phyloP scores from a whole-genome alignment of 1,140 invertebrate genomes.

The Drosophila auraria region DNA sequence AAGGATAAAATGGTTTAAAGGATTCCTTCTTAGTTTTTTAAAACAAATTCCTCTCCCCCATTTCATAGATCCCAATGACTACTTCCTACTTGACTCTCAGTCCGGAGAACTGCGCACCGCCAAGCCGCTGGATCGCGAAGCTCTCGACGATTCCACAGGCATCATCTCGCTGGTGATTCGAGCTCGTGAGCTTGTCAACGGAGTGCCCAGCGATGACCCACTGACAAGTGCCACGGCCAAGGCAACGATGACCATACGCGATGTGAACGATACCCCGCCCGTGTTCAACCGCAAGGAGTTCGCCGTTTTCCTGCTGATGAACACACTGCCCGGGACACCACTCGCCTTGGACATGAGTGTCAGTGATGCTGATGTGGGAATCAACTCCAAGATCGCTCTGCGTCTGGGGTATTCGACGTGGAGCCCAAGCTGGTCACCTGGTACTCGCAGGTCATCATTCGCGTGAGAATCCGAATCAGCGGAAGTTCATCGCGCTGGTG shows the following conservation, averaged over 20 bases:
- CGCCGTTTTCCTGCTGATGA: slow-evolving; percentile 92
- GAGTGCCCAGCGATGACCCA: slow-evolving; percentile 88
- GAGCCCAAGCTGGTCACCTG: slow-evolving; percentile 92
- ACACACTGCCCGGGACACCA: slow-evolving; percentile 92
- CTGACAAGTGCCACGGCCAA: slow-evolving; percentile 89
- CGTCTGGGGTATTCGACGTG: slow-evolving; percentile 92
- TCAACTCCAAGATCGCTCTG: slow-evolving; percentile 92
- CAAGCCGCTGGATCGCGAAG: slow-evolving; percentile 93
- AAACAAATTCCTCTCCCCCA: not conserved
- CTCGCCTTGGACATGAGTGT: slow-evolving; percentile 94
- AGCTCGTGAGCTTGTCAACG: slow-evolving; percentile 91
- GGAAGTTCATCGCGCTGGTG: slow-evolving; percentile 95
- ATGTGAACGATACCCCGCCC: slow-evolving; percentile 97
- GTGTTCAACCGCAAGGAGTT: slow-evolving; percentile 93
- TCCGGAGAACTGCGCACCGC: slow-evolving; percentile 93
- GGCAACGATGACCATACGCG: slow-evolving; percentile 93
- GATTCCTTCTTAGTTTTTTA: not conserved
- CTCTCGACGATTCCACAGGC: slow-evolving; percentile 91
- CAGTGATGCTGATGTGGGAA: slow-evolving; percentile 93
- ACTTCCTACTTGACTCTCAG: slow-evolving; percentile 91
- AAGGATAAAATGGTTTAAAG: not conserved
- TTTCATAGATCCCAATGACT: slow-evolving; percentile 92
- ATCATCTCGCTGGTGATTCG: slow-evolving; percentile 90
- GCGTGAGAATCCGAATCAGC: slow-evolving; percentile 96
- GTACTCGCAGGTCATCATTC: slow-evolving; percentile 92